phyloP scores from a whole-genome alignment of 2,113 vertebrate species.

The Carassius auratus region DNA sequence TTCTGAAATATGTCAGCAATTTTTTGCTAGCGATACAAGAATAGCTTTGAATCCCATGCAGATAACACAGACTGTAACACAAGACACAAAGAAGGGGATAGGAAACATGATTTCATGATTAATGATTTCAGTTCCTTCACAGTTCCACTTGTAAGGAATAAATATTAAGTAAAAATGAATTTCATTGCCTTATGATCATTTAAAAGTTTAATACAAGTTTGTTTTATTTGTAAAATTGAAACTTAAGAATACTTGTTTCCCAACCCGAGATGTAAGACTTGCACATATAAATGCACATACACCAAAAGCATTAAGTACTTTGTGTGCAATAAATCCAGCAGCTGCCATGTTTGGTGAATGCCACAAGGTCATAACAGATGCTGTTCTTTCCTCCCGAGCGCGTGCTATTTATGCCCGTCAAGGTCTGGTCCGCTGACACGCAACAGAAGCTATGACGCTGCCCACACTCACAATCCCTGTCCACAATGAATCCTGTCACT shows the following conservation, averaged over 20 bases:
- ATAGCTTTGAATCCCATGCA: neutral
- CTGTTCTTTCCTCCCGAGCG: slow-evolving; percentile 11
- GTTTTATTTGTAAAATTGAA: neutral
- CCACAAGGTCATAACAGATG: slow-evolving; percentile 48
- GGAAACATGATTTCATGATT: neutral
- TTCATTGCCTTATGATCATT: neutral
- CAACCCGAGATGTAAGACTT: neutral
- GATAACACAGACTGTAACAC: slow-evolving; percentile 28
- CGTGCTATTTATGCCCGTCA: slow-evolving; percentile 35
- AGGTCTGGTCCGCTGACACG: slow-evolving; percentile 43
- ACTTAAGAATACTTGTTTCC: neutral
- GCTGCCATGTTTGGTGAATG: slow-evolving; percentile 37
- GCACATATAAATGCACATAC: slow-evolving; percentile 33
- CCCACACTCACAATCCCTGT: neutral
- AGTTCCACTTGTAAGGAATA: neutral
- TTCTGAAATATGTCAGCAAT: neutral
- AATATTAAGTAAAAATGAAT: neutral
- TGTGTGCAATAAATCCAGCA: slow-evolving; percentile 31
- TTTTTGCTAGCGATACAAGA: slow-evolving; percentile 32
- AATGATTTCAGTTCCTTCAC: neutral
- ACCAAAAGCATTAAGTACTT: slow-evolving; percentile 8
- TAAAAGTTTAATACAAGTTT: neutral
- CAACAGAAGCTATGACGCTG: slow-evolving; percentile 32
- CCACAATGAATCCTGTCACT: slow-evolving; percentile 44
- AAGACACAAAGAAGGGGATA: slow-evolving; percentile 4